phyloP scores from a whole-genome alignment of 37 sponge, comb jelly and placozoan genomes.

The Amphimedon queenslandica region DNA sequence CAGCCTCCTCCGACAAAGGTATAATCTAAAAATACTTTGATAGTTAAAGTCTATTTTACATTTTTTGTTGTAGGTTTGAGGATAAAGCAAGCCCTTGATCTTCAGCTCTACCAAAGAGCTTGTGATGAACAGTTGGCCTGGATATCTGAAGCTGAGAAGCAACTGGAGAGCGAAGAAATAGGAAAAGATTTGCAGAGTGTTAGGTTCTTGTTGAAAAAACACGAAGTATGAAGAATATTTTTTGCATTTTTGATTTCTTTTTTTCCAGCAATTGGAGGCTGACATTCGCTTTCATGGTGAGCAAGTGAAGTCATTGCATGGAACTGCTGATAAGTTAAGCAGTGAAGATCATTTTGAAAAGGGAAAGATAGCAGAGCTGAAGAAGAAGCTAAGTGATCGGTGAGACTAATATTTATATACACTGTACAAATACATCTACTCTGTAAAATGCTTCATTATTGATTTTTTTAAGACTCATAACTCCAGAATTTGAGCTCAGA shows the following conservation, averaged over 20 bases:
- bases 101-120: conserved; percentile 65
- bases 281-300: conserved; percentile 48
- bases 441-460: too few species aligned
- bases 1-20: conserved; percentile 74
- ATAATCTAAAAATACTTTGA: too few species aligned
- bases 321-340: conserved; percentile 39
- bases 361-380: conserved; percentile 44
- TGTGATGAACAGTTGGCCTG: conserved; percentile 79
- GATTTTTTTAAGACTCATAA: too few species aligned
- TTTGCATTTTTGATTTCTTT: neutral
- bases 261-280: conserved; percentile 64
- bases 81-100: conserved; percentile 55
- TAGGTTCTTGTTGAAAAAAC: conserved; percentile 88
- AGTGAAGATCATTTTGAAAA: conserved; percentile 62
- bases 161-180: conserved; percentile 74
- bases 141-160: conserved; percentile 74
- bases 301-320: conserved; percentile 43
- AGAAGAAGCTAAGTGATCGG: conserved; percentile 39
- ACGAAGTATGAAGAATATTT: conserved; percentile 48
- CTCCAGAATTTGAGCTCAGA: neutral
- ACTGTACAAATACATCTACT: too few species aligned
- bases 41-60: neutral
- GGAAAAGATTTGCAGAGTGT: conserved; percentile 85
- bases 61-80: conserved; percentile 29
- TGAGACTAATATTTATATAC: too few species aligned